These are phyloP conservation scores for Micrasema longulum DNA, from an alignment of 1,140 invertebrate genomes.

Conservation along the genomic window DNA sequence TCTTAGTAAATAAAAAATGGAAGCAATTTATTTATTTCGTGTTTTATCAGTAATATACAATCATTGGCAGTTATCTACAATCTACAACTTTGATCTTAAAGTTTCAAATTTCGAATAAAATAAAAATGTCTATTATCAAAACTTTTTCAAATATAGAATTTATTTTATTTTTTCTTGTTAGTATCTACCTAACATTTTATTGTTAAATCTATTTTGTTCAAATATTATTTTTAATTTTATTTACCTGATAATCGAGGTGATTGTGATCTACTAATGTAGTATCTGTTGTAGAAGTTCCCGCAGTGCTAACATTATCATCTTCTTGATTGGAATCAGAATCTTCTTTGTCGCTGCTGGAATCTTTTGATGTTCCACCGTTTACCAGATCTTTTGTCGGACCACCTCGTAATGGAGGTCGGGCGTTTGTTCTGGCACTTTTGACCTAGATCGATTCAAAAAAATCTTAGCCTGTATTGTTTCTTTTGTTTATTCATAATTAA, in stretches of 20 bases:
- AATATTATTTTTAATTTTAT: no score
- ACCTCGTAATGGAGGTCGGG: conserved; percentile 62
- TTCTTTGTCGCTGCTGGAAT: conserved; percentile 52
- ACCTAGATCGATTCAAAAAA: conserved; percentile 41
- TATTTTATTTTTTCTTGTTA: not conserved
- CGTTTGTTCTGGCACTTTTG: conserved; percentile 46
- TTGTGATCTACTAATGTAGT: conserved; percentile 63
- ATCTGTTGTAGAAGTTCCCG: conserved; percentile 63
- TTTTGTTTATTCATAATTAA: no score
- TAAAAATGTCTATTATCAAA: no score
- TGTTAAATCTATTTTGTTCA: not conserved
- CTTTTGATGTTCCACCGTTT: conserved; percentile 38
- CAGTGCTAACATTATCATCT: conserved; percentile 64
- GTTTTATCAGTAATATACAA: no score
- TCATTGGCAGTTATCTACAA: no score
- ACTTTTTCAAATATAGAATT: not conserved
- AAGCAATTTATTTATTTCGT: no score
- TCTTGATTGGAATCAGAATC: conserved; percentile 56
- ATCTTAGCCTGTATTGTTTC: no score
- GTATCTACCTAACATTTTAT: not conserved
- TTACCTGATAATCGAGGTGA: conserved; percentile 64
- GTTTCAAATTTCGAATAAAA: no score
- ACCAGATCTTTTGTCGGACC: conserved; percentile 62
- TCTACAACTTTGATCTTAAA: no score
- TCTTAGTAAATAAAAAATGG: no score